Conservation (phyloP, 2,113 vertebrate genomes). For the Pampusana beccarii region DNA sequence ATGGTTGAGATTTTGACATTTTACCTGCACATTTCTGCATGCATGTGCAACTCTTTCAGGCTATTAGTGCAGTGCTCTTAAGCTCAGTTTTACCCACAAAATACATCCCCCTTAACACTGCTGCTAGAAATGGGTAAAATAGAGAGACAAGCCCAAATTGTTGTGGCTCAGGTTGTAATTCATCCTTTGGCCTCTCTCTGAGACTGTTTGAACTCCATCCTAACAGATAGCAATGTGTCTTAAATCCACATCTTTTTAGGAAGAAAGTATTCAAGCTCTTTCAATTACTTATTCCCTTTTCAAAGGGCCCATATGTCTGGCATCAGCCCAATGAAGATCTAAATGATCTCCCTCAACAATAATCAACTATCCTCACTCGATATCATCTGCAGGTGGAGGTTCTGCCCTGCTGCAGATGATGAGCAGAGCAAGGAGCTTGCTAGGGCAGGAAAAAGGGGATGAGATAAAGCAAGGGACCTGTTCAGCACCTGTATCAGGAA, state of each 20-base stretch:
- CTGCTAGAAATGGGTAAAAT: not conserved
- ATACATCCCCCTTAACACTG: not conserved
- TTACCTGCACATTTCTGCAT: not conserved
- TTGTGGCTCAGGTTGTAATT: not conserved
- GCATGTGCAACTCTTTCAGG: not conserved
- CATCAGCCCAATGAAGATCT: not conserved
- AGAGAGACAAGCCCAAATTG: not conserved
- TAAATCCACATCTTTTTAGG: not conserved
- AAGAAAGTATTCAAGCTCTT: not conserved
- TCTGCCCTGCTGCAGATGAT: not conserved
- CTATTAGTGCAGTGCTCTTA: not conserved
- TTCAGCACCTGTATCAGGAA: not conserved
- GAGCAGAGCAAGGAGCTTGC: not conserved
- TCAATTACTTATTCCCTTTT: not conserved
- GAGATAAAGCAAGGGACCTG: not conserved
- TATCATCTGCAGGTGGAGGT: not conserved
- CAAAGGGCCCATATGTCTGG: fast-evolving
- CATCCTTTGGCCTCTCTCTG: not conserved
- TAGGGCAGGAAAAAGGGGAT: not conserved
- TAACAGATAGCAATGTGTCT: not conserved
- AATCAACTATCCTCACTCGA: not conserved
- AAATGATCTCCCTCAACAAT: not conserved
- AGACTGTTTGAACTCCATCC: not conserved
- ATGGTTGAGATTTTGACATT: not conserved
- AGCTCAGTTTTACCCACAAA: not conserved